Conservation (phyloP, 1,140 invertebrate genomes). For the Drosophila busckii region DNA sequence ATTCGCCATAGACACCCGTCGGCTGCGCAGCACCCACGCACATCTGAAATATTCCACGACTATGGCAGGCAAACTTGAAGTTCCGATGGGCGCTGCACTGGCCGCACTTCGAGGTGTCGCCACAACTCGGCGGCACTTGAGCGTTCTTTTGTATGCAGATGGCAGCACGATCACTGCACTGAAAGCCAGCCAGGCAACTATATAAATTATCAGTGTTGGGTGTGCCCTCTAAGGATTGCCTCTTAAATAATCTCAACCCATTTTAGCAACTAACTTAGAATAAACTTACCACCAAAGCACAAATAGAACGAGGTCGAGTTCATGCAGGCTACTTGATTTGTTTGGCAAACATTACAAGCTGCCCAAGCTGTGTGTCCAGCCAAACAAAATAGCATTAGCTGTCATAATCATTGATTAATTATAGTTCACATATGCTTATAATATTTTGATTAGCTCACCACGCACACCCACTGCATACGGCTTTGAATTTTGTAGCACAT, state of each 20-base stretch:
- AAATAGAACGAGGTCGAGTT: constrained; percentile 71
- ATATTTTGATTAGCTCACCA: too few species aligned
- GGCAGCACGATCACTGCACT: constrained; percentile 55
- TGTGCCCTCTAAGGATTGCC: constrained; percentile 33
- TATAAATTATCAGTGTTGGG: constrained; percentile 50
- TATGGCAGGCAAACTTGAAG: constrained; percentile 63
- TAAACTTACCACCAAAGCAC: constrained; percentile 61
- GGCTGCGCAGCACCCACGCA: constrained; percentile 63
- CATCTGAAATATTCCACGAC: constrained; percentile 65
- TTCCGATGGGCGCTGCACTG: constrained; percentile 62
- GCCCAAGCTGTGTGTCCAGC: constrained; percentile 9
- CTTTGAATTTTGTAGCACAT: too few species aligned
- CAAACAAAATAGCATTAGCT: constrained; percentile 28
- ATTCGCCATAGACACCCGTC: constrained; percentile 49
- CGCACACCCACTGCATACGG: too few species aligned
- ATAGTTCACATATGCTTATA: neutral
- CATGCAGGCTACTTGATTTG: constrained; percentile 62
- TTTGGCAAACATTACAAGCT: constrained; percentile 66
- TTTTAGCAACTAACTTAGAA: too few species aligned
- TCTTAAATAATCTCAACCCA: too few species aligned
- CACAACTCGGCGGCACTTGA: constrained; percentile 58
- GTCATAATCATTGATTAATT: neutral
- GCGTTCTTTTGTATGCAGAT: constrained; percentile 64
- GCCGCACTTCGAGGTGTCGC: constrained; percentile 63
- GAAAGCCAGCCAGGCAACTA: constrained; percentile 55